A percentile compares a stretch with the other conserved stretches of the same genome.
These are phyloP conservation scores for Serrognathus titanus DNA, from an alignment of 2,888 invertebrate genomes.

Conservation along the genomic window DNA sequence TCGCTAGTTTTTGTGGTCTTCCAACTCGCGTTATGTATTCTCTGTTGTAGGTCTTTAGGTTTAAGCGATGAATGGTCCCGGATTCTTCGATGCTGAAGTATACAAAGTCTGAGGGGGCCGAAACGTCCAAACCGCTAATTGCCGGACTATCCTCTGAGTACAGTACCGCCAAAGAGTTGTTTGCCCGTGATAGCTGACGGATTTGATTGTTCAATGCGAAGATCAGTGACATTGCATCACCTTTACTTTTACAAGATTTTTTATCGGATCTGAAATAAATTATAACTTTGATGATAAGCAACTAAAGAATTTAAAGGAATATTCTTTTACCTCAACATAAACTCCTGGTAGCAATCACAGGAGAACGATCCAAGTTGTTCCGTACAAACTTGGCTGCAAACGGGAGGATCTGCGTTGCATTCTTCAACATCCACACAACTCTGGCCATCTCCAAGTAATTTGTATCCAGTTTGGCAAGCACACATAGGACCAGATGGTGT, in stretches of 20 bases:
- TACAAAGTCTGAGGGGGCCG: conserved; percentile 45
- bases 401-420: conserved; percentile 54
- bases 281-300: no score
- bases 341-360: conserved; percentile 61
- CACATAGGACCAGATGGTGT: conserved; percentile 69
- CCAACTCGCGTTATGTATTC: conserved; percentile 48
- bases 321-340: conserved; percentile 51
- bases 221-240: conserved; percentile 54
- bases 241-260: conserved; percentile 64
- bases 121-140: conserved; percentile 56
- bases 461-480: conserved; percentile 60
- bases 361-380: conserved; percentile 56
- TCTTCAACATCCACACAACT: conserved; percentile 70
- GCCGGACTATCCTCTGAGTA: conserved; percentile 49
- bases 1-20: conserved; percentile 56
- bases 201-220: conserved; percentile 58
- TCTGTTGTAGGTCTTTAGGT: conserved; percentile 43
- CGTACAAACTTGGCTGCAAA: conserved; percentile 65
- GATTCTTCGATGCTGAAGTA: conserved; percentile 53
- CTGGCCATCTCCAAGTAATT: conserved; percentile 51
- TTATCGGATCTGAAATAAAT: conserved; percentile 55
- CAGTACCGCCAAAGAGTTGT: conserved; percentile 41
- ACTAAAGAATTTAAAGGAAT: no score
- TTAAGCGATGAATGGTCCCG: conserved; percentile 46
- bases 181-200: conserved; percentile 49